Percentiles rank a stretch among this genome's conserved stretches.
Conservation (phyloP, 2,113 vertebrate species). For the Datnioides undecimradiatus region DNA sequence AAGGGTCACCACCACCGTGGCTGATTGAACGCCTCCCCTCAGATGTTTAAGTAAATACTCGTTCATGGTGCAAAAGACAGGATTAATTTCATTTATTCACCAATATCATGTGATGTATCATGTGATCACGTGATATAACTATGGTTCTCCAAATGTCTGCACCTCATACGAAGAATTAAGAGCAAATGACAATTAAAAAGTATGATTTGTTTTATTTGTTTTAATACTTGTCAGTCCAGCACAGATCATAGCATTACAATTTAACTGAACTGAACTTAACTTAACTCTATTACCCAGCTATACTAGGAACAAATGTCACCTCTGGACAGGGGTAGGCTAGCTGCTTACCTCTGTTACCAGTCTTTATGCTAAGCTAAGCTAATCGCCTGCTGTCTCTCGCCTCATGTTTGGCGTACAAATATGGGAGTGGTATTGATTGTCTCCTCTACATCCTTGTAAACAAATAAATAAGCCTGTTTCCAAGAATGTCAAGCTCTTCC, state of each 20-base stretch:
- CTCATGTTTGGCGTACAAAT: too few species aligned
- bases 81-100: too few species aligned
- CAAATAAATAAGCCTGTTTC: too few species aligned
- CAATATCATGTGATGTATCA: too few species aligned
- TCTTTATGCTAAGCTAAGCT: slow-evolving; percentile 13
- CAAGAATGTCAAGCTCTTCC: background rate
- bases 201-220: background rate
- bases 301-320: too few species aligned
- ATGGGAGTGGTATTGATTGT: too few species aligned
- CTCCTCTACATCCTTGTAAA: too few species aligned
- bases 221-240: background rate
- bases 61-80: background rate
- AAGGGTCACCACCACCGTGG: slow-evolving; percentile 12
- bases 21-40: background rate
- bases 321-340: background rate
- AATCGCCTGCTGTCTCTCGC: background rate
- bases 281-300: too few species aligned
- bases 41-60: slow-evolving; percentile 25
- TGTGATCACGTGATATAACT: too few species aligned
- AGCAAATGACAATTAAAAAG: background rate
- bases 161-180: background rate
- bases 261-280: too few species aligned
- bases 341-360: background rate
- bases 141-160: background rate
- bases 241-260: background rate